Percentiles rank a stretch among this genome's conserved stretches.
phyloP scores from a whole-genome alignment of 1,140 invertebrate genomes.

The Delia radicum region DNA sequence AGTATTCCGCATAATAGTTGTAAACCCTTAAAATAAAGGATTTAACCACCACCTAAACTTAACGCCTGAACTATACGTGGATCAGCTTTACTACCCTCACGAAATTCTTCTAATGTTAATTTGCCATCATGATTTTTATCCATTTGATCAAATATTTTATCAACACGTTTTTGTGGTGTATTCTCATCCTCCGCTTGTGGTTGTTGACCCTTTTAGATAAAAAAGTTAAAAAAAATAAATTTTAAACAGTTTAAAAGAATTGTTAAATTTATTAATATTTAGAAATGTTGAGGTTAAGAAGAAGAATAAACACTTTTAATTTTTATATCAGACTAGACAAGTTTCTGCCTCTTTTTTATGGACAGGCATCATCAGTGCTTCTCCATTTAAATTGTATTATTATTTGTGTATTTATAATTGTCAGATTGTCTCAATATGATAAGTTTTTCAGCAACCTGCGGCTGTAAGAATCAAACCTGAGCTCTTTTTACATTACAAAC shows the following conservation, averaged over 20 bases:
- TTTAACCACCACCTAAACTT: constrained; percentile 75
- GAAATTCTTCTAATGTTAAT: constrained; percentile 95
- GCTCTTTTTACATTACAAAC: too few relatives aligned
- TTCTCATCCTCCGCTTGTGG: constrained; percentile 91
- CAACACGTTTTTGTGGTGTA: constrained; percentile 92
- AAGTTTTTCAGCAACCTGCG: too few relatives aligned
- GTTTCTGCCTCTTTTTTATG: too few relatives aligned
- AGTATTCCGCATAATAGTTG: not conserved
- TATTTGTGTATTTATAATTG: too few relatives aligned
- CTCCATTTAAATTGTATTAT: too few relatives aligned
- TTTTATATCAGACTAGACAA: too few relatives aligned
- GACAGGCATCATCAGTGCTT: too few relatives aligned
- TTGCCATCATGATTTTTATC: constrained; percentile 98
- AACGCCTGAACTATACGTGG: constrained; percentile 97
- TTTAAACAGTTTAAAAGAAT: not conserved
- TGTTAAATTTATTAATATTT: too few relatives aligned
- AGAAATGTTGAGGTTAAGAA: too few relatives aligned
- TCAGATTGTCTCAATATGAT: too few relatives aligned
- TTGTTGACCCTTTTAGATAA: constrained; percentile 73
- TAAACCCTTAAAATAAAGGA: constrained; percentile 11
- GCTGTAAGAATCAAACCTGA: too few relatives aligned
- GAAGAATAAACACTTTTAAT: too few relatives aligned
- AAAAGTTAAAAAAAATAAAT: not conserved
- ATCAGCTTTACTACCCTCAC: constrained; percentile 97
- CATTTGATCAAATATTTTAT: constrained; percentile 98